These are phyloP conservation scores for Oceanites oceanicus DNA, from an alignment of 2,113 vertebrate genomes.

Conservation along the genomic window DNA sequence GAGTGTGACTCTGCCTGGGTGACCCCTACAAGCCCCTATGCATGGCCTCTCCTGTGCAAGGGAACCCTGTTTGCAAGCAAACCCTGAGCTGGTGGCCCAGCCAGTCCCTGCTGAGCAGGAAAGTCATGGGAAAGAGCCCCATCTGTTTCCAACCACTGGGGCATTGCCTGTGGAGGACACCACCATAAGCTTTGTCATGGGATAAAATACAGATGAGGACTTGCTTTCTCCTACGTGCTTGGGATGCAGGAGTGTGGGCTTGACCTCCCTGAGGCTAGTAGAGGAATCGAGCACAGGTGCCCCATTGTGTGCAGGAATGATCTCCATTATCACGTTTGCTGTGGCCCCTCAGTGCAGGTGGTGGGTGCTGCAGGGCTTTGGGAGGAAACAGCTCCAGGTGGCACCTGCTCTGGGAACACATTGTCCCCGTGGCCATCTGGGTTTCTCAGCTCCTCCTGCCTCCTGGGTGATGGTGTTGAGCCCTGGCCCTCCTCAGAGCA, in stretches of 20 bases:
- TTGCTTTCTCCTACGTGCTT: not conserved
- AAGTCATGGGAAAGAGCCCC: not conserved
- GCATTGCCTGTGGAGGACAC: not conserved
- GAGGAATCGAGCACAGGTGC: not conserved
- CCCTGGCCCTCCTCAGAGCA: not conserved
- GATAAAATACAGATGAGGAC: not conserved
- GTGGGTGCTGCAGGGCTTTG: not conserved
- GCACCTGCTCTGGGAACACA: not conserved
- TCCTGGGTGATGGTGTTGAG: not conserved
- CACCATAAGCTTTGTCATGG: not conserved
- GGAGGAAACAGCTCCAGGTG: not conserved
- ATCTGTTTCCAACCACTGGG: not conserved
- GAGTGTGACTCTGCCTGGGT: not conserved
- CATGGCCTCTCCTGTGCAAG: not conserved
- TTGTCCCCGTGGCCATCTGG: not conserved
- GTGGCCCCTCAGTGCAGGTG: not conserved
- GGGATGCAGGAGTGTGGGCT: not conserved
- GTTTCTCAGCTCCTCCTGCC: not conserved
- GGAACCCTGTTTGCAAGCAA: not conserved
- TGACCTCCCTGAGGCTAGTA: not conserved
- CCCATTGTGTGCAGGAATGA: not conserved
- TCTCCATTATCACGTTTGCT: not conserved
- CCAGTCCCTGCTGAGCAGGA: not conserved
- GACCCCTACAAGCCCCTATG: not conserved
- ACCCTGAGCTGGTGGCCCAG: not conserved